Conservation (phyloP, 2,888 invertebrate genomes). For the Leucoptera coffeella region DNA sequence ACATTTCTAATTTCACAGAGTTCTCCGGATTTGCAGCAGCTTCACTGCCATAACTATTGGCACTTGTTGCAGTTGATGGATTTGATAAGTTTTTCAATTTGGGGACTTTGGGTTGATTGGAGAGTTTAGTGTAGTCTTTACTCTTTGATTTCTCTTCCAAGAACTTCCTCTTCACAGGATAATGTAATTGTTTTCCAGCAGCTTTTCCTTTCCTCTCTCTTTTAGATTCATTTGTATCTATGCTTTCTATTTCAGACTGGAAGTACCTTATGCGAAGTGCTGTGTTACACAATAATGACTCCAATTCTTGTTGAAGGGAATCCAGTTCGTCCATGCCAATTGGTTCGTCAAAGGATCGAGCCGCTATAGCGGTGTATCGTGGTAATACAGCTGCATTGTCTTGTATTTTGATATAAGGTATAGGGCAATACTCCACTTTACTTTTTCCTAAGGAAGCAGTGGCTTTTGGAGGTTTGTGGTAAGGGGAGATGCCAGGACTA, state of each 20-base stretch:
- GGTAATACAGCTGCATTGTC: conserved; percentile 65
- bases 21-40: conserved; percentile 34
- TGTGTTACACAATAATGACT: conserved; percentile 76
- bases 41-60: conserved; percentile 37
- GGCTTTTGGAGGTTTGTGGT: conserved; percentile 40
- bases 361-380: conserved; percentile 59
- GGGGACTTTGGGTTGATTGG: conserved; percentile 53
- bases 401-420: conserved; percentile 63
- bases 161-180: conserved; percentile 49
- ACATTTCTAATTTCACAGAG: conserved; percentile 56
- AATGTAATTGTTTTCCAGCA: conserved; percentile 46
- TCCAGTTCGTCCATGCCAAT: conserved; percentile 87
- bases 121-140: conserved; percentile 47
- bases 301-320: conserved; percentile 78
- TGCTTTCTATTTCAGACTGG: conserved; percentile 66
- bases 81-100: conserved; percentile 50
- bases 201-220: conserved; percentile 47
- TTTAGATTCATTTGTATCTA: conserved; percentile 55
- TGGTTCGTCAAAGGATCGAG: conserved; percentile 65
- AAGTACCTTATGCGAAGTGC: conserved; percentile 74
- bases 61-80: conserved; percentile 27
- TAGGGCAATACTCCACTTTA: conserved; percentile 36
- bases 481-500: conserved; percentile 41
- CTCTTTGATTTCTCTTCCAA: conserved; percentile 54
- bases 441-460: conserved; percentile 32